These are phyloP conservation scores for Latrodectus elegans DNA, from an alignment of 2,888 invertebrate species.

Conservation along the genomic window DNA sequence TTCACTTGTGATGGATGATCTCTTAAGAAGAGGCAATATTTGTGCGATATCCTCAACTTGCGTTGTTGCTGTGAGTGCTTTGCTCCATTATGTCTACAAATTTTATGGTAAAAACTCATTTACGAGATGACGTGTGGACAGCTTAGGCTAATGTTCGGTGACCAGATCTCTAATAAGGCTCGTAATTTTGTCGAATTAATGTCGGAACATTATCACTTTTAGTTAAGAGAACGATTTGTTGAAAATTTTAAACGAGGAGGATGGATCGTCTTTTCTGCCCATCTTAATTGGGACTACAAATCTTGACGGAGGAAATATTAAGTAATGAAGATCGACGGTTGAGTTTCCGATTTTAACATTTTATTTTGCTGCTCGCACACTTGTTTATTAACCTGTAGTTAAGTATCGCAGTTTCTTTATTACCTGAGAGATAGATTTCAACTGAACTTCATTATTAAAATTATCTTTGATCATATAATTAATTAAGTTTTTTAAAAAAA, in stretches of 20 bases:
- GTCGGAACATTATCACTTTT: constrained; percentile 36
- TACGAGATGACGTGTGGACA: constrained; percentile 4
- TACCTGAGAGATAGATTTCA: too few relatives aligned
- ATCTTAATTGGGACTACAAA: too few relatives aligned
- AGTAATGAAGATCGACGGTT: too few relatives aligned
- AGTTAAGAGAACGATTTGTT: constrained; percentile 38
- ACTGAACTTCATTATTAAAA: too few relatives aligned
- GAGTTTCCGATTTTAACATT: too few relatives aligned
- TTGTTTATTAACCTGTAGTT: too few relatives aligned
- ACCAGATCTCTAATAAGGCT: constrained; percentile 43
- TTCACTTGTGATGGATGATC: constrained; percentile 53
- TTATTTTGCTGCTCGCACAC: too few relatives aligned
- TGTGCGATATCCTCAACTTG: constrained; percentile 28
- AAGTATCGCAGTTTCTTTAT: too few relatives aligned
- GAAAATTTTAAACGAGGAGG: background rate
- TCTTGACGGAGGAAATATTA: too few relatives aligned
- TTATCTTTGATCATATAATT: too few relatives aligned
- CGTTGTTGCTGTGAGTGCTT: constrained; percentile 10
- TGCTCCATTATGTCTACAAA: constrained; percentile 29
- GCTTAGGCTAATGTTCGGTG: constrained; percentile 38
- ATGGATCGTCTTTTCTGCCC: too few relatives aligned
- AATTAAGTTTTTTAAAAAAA: too few relatives aligned
- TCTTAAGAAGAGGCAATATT: background rate
- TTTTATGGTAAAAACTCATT: constrained; percentile 14
- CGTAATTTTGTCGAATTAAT: constrained; percentile 35